A percentile compares a stretch with the other conserved stretches of the same genome.
These are phyloP conservation scores for Sclerurus mexicanus DNA, from an alignment of 2,113 vertebrate genomes.

Conservation along the genomic window DNA sequence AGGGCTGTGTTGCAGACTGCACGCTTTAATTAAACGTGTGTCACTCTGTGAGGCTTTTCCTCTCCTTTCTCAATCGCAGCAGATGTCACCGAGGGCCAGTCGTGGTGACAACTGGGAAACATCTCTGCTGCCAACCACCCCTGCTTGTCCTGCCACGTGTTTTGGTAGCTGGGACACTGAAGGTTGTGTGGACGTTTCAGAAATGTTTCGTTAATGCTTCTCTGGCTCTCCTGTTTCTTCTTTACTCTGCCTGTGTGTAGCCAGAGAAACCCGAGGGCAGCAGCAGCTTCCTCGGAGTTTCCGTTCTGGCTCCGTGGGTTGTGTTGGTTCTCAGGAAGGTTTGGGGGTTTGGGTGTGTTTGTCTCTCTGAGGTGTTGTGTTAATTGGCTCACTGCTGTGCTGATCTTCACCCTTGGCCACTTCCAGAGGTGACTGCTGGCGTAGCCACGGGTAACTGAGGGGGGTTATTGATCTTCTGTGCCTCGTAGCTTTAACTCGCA, in stretches of 20 bases:
- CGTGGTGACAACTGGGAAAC: neutral
- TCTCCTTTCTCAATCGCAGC: neutral
- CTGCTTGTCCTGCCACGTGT: neutral
- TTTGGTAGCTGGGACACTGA: neutral
- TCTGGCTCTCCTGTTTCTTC: neutral
- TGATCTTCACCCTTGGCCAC: neutral
- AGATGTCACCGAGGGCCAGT: neutral
- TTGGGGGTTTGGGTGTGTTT: neutral
- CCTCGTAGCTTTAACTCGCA: neutral
- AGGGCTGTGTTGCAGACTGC: neutral
- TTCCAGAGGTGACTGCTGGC: neutral
- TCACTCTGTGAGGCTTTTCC: neutral
- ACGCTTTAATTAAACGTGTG: neutral
- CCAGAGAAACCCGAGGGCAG: neutral
- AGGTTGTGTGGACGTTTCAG: neutral
- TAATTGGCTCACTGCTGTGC: neutral
- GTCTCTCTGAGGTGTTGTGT: neutral
- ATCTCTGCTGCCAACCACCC: neutral
- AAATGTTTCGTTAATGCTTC: neutral
- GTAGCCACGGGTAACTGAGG: rapidly evolving
- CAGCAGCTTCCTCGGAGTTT: neutral
- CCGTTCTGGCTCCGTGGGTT: neutral
- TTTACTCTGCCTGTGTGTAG: neutral
- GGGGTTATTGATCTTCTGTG: neutral
- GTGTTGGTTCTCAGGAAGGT: neutral